Conservation (phyloP, 2,797 vertebrate species). For the Synanceia verrucosa region DNA sequence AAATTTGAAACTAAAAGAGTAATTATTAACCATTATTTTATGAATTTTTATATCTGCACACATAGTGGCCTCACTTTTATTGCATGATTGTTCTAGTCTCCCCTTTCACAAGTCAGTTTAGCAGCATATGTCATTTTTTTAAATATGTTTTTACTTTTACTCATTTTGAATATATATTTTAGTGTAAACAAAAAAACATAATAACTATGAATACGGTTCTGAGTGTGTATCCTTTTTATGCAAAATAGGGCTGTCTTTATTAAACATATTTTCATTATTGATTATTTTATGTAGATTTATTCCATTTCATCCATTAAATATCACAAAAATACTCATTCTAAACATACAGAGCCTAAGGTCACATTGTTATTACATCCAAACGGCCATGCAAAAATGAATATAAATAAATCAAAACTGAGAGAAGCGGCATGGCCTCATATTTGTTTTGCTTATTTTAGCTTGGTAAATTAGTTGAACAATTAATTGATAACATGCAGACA, state of each 20-base stretch:
- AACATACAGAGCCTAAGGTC: not conserved
- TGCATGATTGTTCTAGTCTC: not conserved
- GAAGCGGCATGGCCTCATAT: not conserved
- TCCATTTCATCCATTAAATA: not conserved
- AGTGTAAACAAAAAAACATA: not conserved
- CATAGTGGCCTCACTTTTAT: not conserved
- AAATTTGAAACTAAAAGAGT: not conserved
- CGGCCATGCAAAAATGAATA: not conserved
- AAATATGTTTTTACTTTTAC: not conserved
- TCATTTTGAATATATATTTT: not conserved
- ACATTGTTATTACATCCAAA: not conserved
- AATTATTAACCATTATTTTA: too few relatives aligned
- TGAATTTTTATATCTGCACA: too few relatives aligned
- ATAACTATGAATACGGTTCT: not conserved
- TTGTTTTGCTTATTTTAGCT: not conserved
- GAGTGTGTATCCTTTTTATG: not conserved
- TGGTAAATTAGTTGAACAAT: not conserved
- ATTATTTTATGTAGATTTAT: not conserved
- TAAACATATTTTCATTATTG: not conserved
- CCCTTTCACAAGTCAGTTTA: not conserved
- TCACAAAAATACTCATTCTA: not conserved
- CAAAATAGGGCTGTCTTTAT: not conserved
- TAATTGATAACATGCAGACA: not conserved
- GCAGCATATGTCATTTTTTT: not conserved
- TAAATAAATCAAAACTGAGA: not conserved